These are phyloP conservation scores for Drosophila kohkoa DNA, from an alignment of 1,140 invertebrate genomes.

Conservation along the genomic window DNA sequence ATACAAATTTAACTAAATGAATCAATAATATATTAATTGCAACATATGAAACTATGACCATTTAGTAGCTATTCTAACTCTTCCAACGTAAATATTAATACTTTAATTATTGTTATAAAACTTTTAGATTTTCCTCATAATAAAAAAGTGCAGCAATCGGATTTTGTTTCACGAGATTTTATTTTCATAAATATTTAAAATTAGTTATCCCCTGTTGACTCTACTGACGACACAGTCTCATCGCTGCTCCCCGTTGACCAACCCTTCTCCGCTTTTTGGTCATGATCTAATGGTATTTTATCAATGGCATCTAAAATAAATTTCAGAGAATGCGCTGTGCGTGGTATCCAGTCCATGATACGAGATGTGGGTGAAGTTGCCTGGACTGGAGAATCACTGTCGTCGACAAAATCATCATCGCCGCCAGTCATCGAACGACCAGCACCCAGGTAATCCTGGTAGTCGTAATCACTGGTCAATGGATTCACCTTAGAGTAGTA, in stretches of 20 bases:
- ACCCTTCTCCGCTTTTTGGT: conserved; percentile 48
- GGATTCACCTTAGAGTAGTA: conserved; percentile 95
- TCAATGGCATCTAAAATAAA: conserved; percentile 84
- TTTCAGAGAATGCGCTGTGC: conserved; percentile 71
- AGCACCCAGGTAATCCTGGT: conserved; percentile 88
- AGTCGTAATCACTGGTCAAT: conserved; percentile 90
- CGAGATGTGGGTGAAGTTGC: conserved; percentile 35
- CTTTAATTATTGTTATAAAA: no score
- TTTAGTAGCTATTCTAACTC: no score
- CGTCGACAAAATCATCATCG: conserved; percentile 84
- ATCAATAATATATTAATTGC: no score
- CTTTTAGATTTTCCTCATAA: background rate
- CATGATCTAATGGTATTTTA: conserved; percentile 73
- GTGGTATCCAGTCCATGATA: conserved; percentile 70
- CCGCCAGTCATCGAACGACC: conserved; percentile 86
- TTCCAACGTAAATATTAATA: no score
- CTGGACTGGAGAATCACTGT: conserved; percentile 44
- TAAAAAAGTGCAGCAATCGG: background rate
- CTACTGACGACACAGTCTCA: background rate
- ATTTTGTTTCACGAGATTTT: conserved; percentile 45
- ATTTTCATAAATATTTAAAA: conserved; percentile 55
- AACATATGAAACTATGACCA: no score
- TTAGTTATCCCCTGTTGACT: conserved; percentile 20
- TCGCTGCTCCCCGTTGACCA: conserved; percentile 49
- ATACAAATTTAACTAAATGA: no score